phyloP scores from a whole-genome alignment of 92 coral and sea anemone species.

The Zoanthus sansibaricus region DNA sequence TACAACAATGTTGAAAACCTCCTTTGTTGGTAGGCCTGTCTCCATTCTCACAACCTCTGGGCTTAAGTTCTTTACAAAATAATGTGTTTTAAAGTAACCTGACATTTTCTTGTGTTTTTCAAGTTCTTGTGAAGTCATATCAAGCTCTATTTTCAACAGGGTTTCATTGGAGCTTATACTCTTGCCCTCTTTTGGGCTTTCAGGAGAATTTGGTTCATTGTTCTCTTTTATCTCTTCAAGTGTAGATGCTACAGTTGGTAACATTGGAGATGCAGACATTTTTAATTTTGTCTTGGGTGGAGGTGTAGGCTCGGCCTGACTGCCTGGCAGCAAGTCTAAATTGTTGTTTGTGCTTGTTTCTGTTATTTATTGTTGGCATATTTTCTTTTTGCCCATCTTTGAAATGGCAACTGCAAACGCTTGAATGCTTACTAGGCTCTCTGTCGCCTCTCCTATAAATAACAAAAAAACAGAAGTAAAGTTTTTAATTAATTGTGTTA shows the following conservation, averaged over 20 bases:
- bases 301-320: neutral
- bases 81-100: neutral
- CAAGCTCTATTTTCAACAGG: neutral
- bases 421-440: too few species aligned
- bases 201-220: neutral
- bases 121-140: neutral
- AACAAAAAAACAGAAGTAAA: too few species aligned
- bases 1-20: slow-evolving; percentile 47
- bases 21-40: slow-evolving; percentile 68
- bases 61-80: neutral
- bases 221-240: neutral
- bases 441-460: too few species aligned
- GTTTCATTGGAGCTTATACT: neutral
- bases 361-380: too few species aligned
- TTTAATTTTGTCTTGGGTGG: neutral
- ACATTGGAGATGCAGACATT: too few species aligned
- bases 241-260: too few species aligned
- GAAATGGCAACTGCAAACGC: too few species aligned
- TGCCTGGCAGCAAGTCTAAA: neutral
- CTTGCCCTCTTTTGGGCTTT: neutral
- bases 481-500: too few species aligned
- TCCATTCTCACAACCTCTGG: neutral
- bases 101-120: neutral
- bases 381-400: too few species aligned
- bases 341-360: too few species aligned